These are phyloP conservation scores for Triops cancriformis DNA, from an alignment of 1,140 invertebrate species.

Conservation along the genomic window DNA sequence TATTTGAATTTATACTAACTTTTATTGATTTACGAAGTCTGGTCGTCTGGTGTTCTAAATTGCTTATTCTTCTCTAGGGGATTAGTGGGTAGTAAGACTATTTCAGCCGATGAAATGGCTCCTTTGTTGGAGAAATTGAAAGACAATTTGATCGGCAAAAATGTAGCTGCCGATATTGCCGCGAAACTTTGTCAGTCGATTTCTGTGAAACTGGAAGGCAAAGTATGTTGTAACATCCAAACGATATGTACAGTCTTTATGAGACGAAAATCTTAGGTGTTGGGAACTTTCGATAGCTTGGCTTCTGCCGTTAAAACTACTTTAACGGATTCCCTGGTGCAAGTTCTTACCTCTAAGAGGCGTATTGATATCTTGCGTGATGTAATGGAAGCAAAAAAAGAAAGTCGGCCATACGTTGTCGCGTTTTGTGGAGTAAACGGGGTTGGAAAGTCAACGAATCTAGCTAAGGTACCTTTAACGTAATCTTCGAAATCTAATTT, in stretches of 20 bases:
- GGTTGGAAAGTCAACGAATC: slow-evolving; percentile 98
- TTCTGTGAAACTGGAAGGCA: slow-evolving; percentile 83
- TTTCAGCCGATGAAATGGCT: slow-evolving; percentile 62
- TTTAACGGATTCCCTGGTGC: slow-evolving; percentile 71
- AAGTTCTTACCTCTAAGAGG: slow-evolving; percentile 87
- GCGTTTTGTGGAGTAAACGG: slow-evolving; percentile 99
- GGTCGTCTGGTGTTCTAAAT: not conserved
- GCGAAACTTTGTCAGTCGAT: slow-evolving; percentile 92
- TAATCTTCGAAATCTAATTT: not conserved
- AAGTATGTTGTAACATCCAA: slow-evolving; percentile 45
- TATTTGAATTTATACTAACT: not conserved
- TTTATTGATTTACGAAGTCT: slow-evolving; percentile 8
- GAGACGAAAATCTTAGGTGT: slow-evolving; percentile 38
- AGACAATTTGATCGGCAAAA: slow-evolving; percentile 94
- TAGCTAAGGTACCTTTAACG: slow-evolving; percentile 66
- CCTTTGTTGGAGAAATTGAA: slow-evolving; percentile 89
- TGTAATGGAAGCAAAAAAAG: slow-evolving; percentile 76
- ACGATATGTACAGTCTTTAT: not conserved
- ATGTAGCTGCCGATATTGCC: slow-evolving; percentile 95
- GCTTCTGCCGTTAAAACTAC: slow-evolving; percentile 71
- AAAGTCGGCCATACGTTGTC: slow-evolving; percentile 83
- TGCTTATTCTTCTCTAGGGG: slow-evolving; percentile 45
- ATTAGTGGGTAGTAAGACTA: slow-evolving; percentile 75
- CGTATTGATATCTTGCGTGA: slow-evolving; percentile 95
- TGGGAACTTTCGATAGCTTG: slow-evolving; percentile 89